These are phyloP conservation scores for Candoia aspera DNA, from an alignment of 2,113 vertebrate genomes.

Conservation along the genomic window DNA sequence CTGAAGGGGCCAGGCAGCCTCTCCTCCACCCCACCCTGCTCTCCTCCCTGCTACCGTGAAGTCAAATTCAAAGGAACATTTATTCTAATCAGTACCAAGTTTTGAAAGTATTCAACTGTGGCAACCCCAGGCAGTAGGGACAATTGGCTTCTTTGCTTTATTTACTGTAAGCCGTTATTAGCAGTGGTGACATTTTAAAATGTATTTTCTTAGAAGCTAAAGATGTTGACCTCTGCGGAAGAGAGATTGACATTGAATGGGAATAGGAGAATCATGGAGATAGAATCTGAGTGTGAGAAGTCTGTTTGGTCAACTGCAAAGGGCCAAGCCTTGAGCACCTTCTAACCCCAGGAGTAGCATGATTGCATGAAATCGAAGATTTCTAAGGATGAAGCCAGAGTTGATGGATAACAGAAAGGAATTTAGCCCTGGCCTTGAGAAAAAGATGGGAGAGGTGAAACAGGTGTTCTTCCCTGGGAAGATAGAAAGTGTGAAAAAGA, in stretches of 20 bases:
- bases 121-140: neutral
- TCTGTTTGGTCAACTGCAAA: neutral
- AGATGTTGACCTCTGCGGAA: neutral
- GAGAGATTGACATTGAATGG: neutral
- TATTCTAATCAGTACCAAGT: neutral
- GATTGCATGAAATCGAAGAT: neutral
- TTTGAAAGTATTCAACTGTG: neutral
- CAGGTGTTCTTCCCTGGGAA: neutral
- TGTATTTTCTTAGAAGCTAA: neutral
- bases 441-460: neutral
- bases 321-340: neutral
- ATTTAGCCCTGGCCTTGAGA: neutral
- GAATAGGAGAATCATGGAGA: neutral
- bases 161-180: neutral
- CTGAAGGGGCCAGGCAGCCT: neutral
- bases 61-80: neutral
- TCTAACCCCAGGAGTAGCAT: neutral
- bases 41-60: neutral
- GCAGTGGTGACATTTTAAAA: neutral
- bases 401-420: neutral
- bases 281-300: neutral
- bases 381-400: neutral
- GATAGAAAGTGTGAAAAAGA: neutral
- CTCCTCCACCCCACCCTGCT: neutral
- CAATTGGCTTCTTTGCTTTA: neutral